A percentile compares a stretch with the other conserved stretches of the same genome.
These are phyloP conservation scores for Scaptodrosophila lebanonensis DNA, from an alignment of 1,140 invertebrate genomes.

Conservation along the genomic window DNA sequence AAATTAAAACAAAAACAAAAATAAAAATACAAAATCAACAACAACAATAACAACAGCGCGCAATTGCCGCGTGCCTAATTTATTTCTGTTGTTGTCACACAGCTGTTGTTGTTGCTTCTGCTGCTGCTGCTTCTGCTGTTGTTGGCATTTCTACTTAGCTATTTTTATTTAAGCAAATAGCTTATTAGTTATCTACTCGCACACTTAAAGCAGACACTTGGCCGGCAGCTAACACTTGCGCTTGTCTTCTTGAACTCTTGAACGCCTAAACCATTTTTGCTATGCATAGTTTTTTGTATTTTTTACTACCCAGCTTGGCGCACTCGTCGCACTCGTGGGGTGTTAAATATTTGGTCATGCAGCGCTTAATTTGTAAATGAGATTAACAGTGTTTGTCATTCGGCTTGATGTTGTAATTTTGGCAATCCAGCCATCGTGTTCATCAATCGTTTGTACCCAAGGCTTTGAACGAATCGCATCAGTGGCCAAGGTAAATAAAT, in stretches of 20 bases:
- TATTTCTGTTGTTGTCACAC: neutral
- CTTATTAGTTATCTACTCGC: conserved; percentile 22
- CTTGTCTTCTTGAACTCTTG: conserved; percentile 11
- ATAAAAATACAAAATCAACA: conserved; percentile 27
- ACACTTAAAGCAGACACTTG: conserved; percentile 13
- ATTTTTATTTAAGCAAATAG: conserved; percentile 47
- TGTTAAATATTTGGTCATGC: conserved; percentile 72
- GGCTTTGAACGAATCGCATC: conserved; percentile 49
- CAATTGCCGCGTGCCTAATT: conserved; percentile 20
- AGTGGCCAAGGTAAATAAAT: conserved; percentile 55
- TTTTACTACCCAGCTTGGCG: conserved; percentile 9
- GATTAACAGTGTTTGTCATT: conserved; percentile 47
- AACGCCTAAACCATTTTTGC: conserved; percentile 2
- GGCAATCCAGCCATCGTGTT: conserved; percentile 39
- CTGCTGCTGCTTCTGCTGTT: conserved; percentile 16
- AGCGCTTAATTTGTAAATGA: conserved; percentile 66
- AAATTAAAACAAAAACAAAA: conserved; percentile 31
- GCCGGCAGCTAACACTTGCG: neutral
- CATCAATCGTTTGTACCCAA: conserved; percentile 52
- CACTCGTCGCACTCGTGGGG: conserved; percentile 20
- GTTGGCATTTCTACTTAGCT: conserved; percentile 60
- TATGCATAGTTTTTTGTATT: conserved; percentile 1
- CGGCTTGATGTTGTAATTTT: conserved; percentile 37
- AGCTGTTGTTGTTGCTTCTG: conserved; percentile 6
- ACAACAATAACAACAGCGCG: conserved; percentile 1